A percentile compares a stretch with the other conserved stretches of the same genome.
These are phyloP conservation scores for Torymus texanus DNA, from an alignment of 2,888 invertebrate genomes.

Conservation along the genomic window DNA sequence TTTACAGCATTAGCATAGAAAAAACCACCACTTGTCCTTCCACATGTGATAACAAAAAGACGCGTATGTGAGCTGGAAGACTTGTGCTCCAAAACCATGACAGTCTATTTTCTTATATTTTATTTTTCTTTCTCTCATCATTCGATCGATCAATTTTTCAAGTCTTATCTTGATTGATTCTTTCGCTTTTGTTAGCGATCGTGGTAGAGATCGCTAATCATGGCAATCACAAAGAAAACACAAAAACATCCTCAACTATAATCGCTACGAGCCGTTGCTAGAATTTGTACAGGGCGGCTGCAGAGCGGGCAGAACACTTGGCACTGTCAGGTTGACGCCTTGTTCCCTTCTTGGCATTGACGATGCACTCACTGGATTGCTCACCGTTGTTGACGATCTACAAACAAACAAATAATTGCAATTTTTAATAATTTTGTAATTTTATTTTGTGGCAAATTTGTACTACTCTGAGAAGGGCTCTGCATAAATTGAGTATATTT, in stretches of 20 bases:
- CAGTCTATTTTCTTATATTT: constrained; percentile 37
- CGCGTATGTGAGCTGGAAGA: constrained; percentile 47
- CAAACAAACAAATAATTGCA: constrained; percentile 27
- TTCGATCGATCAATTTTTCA: constrained; percentile 25
- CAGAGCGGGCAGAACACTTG: constrained; percentile 64
- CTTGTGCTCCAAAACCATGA: constrained; percentile 46
- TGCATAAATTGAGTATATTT: too few species aligned
- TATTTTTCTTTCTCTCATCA: constrained; percentile 14
- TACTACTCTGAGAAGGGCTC: too few species aligned
- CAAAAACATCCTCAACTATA: constrained; percentile 46
- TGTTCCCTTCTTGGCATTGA: constrained; percentile 55
- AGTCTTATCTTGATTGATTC: constrained; percentile 47
- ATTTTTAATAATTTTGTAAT: too few species aligned
- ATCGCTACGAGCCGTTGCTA: constrained; percentile 66
- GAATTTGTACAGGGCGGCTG: constrained; percentile 65
- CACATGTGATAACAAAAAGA: constrained; percentile 22
- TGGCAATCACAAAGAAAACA: constrained; percentile 56
- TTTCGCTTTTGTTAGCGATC: constrained; percentile 35
- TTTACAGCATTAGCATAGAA: constrained; percentile 33
- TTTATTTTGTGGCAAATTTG: too few species aligned
- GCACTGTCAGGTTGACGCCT: constrained; percentile 68
- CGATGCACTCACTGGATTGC: constrained; percentile 63
- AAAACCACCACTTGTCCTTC: constrained; percentile 27
- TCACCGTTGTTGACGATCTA: constrained; percentile 70
- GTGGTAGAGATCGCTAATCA: constrained; percentile 24